A percentile compares a stretch with the other conserved stretches of the same genome.
Evolutionary conservation across 2,888 invertebrate genomes (phyloP).

Genomic region (Halocaridina rubra): DNA sequence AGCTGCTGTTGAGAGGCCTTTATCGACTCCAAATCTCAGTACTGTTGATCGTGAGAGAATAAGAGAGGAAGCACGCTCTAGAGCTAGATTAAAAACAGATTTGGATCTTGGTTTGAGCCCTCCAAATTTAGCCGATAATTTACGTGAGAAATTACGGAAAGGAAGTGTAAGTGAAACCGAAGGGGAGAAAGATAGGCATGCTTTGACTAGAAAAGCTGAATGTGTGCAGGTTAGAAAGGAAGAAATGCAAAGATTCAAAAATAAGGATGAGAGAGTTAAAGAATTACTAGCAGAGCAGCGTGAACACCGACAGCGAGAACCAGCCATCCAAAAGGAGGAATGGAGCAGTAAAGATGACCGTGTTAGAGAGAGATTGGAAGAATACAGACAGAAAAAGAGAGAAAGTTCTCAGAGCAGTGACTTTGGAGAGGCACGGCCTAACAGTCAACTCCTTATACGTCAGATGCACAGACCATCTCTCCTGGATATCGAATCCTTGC

Average conservation of each 20-base stretch:
- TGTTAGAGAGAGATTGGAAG: constrained; percentile 52
- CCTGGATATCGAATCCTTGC: constrained; percentile 55
- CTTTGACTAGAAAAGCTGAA: neutral
- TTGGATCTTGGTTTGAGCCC: constrained; percentile 50
- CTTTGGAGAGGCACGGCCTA: constrained; percentile 24
- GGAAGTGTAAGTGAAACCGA: constrained; percentile 26
- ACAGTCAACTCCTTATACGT: constrained; percentile 20
- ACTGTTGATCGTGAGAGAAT: constrained; percentile 40
- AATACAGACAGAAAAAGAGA: constrained; percentile 53
- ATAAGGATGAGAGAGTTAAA: constrained; percentile 48
- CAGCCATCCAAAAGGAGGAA: neutral
- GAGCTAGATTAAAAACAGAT: constrained; percentile 50
- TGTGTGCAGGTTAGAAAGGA: neutral
- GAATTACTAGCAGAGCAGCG: constrained; percentile 58
- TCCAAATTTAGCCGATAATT: constrained; percentile 37
- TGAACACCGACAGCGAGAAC: constrained; percentile 31
- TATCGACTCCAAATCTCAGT: constrained; percentile 48
- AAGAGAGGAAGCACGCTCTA: constrained; percentile 50
- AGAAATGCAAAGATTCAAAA: neutral
- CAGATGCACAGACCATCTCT: constrained; percentile 50
- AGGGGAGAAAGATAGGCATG: neutral
- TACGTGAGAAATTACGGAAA: constrained; percentile 39
- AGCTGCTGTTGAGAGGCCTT: constrained; percentile 3
- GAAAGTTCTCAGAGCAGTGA: constrained; percentile 2
- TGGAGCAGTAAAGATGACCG: constrained; percentile 44